These are phyloP conservation scores for Erpobdella octoculata DNA, from an alignment of 2,888 invertebrate genomes.

Conservation along the genomic window DNA sequence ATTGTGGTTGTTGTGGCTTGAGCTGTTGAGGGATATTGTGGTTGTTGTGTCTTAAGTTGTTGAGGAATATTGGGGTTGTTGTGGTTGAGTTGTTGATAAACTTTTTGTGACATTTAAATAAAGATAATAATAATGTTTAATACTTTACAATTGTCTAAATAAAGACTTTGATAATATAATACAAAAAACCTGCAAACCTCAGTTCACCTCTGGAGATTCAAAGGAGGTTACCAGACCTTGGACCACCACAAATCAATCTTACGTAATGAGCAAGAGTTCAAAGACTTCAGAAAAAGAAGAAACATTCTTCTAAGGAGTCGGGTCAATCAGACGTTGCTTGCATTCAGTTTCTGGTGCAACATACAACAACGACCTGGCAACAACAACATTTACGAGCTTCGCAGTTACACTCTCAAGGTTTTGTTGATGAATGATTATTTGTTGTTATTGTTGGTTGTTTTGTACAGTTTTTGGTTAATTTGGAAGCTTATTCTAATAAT, in stretches of 20 bases:
- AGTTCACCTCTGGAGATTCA: conserved; percentile 89
- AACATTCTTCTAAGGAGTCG: conserved; percentile 60
- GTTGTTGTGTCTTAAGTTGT: too few relatives aligned
- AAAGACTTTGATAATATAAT: too few relatives aligned
- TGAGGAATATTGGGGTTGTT: too few relatives aligned
- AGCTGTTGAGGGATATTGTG: too few relatives aligned
- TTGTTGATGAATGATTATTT: neutral
- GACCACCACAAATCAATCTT: conserved; percentile 41
- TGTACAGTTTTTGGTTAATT: neutral
- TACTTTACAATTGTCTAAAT: too few relatives aligned
- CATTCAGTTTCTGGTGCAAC: conserved; percentile 93
- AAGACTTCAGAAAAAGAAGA: conserved; percentile 44
- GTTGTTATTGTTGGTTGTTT: neutral
- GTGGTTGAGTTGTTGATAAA: too few relatives aligned
- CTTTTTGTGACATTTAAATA: too few relatives aligned
- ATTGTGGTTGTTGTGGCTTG: too few relatives aligned
- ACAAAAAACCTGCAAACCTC: too few relatives aligned
- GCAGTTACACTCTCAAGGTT: conserved; percentile 76
- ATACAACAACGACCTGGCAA: conserved; percentile 63
- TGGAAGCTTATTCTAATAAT: too few relatives aligned
- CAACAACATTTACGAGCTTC: conserved; percentile 84
- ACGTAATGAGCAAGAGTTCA: conserved; percentile 58
- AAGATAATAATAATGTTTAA: too few relatives aligned
- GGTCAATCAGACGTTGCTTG: conserved; percentile 81
- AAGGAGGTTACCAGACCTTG: conserved; percentile 75